These are phyloP conservation scores for Megaceryle torquata DNA, from an alignment of 2,113 vertebrate genomes.

Conservation along the genomic window DNA sequence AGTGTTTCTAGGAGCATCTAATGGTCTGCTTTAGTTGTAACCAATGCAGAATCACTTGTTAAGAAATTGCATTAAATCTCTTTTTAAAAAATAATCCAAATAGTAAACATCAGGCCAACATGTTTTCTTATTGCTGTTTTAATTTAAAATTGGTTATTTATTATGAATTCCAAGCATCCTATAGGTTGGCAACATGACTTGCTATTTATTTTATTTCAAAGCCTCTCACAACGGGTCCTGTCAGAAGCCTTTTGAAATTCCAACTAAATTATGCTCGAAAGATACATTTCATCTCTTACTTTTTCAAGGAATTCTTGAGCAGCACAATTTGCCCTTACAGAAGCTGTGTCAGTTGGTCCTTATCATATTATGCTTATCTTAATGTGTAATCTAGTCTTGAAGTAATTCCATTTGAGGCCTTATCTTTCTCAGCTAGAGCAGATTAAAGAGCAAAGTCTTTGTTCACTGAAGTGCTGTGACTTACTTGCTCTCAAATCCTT, in stretches of 20 bases:
- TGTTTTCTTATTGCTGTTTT: background rate
- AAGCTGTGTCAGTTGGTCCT: slow-evolving; percentile 38
- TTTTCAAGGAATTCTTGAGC: background rate
- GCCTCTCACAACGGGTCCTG: background rate
- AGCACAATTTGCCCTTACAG: slow-evolving; percentile 35
- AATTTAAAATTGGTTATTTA: background rate
- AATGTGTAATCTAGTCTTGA: slow-evolving; percentile 63
- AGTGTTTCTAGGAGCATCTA: background rate
- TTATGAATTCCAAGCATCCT: background rate
- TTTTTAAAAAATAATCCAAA: background rate
- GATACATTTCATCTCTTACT: background rate
- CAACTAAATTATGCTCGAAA: background rate
- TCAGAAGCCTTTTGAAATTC: slow-evolving; percentile 28
- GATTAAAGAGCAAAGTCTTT: slow-evolving; percentile 61
- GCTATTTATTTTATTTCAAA: slow-evolving; percentile 12
- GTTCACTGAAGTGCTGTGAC: slow-evolving; percentile 40
- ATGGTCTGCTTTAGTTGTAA: background rate
- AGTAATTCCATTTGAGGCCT: slow-evolving; percentile 56
- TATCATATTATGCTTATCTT: slow-evolving; percentile 54
- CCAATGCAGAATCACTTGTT: background rate
- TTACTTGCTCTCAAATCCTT: slow-evolving; percentile 43
- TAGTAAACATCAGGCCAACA: background rate
- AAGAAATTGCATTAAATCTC: background rate
- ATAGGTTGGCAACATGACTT: background rate
- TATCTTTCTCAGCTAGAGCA: slow-evolving; percentile 47